phyloP scores from a whole-genome alignment of 2,113 vertebrate species.

The Thymallus thymallus region DNA sequence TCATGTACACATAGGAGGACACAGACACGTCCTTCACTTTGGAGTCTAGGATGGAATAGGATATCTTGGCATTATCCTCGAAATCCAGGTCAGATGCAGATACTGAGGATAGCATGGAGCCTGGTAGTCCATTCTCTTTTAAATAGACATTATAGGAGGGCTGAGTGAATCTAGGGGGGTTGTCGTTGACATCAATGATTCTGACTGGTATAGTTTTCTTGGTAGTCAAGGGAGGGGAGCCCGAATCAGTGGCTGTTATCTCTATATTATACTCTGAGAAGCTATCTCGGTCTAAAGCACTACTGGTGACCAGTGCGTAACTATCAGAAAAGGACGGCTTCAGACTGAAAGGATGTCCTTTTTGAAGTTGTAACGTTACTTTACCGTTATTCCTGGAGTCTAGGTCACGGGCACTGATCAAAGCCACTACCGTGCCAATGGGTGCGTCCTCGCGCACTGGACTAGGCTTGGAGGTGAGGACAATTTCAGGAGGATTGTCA shows the following conservation, averaged over 20 bases:
- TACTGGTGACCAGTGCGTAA: slow-evolving; percentile 79
- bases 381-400: slow-evolving; percentile 28
- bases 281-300: slow-evolving; percentile 76
- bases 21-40: slow-evolving; percentile 74
- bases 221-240: slow-evolving; percentile 75
- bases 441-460: slow-evolving; percentile 22
- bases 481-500: slow-evolving; percentile 65
- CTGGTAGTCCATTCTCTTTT: slow-evolving; percentile 79
- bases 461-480: slow-evolving; percentile 13
- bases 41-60: slow-evolving; percentile 77
- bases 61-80: slow-evolving; percentile 74
- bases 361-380: slow-evolving; percentile 42
- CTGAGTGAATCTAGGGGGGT: slow-evolving; percentile 75
- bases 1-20: slow-evolving; percentile 79
- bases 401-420: slow-evolving; percentile 23
- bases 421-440: slow-evolving; percentile 22
- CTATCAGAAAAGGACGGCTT: slow-evolving; percentile 79
- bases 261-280: slow-evolving; percentile 69
- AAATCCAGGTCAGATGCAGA: slow-evolving; percentile 81
- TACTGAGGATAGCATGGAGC: slow-evolving; percentile 76
- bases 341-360: slow-evolving; percentile 68
- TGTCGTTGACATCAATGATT: slow-evolving; percentile 88
- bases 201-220: slow-evolving; percentile 73
- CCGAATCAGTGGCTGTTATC: slow-evolving; percentile 77
- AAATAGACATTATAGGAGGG: slow-evolving; percentile 81